phyloP scores from a whole-genome alignment of 2,888 invertebrate species.

The Lymantria monacha region DNA sequence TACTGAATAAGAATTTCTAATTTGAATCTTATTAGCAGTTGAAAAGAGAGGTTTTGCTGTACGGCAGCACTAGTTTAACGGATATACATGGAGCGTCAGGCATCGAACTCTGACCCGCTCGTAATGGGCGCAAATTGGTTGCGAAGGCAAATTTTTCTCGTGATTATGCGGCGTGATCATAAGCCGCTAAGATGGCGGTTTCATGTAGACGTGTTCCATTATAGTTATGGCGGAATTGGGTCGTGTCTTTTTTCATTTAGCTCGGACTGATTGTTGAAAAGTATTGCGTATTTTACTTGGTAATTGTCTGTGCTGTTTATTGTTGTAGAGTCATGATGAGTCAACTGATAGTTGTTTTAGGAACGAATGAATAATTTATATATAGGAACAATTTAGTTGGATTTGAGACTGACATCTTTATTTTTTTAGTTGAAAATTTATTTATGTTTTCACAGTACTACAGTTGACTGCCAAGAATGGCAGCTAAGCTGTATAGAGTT shows the following conservation, averaged over 20 bases:
- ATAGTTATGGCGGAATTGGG: slow-evolving; percentile 5
- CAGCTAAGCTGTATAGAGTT: too few relatives aligned
- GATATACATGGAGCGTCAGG: slow-evolving; percentile 41
- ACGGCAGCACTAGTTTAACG: slow-evolving; percentile 16
- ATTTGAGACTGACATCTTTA: too few relatives aligned
- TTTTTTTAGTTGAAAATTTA: too few relatives aligned
- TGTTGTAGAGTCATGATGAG: too few relatives aligned
- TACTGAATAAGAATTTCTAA: slow-evolving; percentile 7
- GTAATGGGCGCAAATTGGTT: slow-evolving; percentile 69
- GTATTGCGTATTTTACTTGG: too few relatives aligned
- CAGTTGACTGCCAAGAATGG: too few relatives aligned
- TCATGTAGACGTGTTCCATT: slow-evolving; percentile 5
- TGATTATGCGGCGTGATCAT: slow-evolving; percentile 48
- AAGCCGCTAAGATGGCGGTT: slow-evolving; percentile 10
- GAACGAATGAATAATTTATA: too few relatives aligned
- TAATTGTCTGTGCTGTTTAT: too few relatives aligned
- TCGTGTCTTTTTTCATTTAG: neutral
- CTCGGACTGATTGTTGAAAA: neutral
- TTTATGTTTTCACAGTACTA: too few relatives aligned
- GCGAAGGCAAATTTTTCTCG: slow-evolving; percentile 56
- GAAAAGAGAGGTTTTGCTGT: slow-evolving; percentile 21
- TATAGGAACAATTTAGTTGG: too few relatives aligned
- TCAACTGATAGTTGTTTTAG: too few relatives aligned
- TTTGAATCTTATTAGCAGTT: slow-evolving; percentile 20
- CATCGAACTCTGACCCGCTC: slow-evolving; percentile 61